Percentiles rank a stretch among this genome's conserved stretches.
These are phyloP conservation scores for Oncorhynchus clarkii DNA, from an alignment of 2,113 vertebrate genomes.

Conservation along the genomic window DNA sequence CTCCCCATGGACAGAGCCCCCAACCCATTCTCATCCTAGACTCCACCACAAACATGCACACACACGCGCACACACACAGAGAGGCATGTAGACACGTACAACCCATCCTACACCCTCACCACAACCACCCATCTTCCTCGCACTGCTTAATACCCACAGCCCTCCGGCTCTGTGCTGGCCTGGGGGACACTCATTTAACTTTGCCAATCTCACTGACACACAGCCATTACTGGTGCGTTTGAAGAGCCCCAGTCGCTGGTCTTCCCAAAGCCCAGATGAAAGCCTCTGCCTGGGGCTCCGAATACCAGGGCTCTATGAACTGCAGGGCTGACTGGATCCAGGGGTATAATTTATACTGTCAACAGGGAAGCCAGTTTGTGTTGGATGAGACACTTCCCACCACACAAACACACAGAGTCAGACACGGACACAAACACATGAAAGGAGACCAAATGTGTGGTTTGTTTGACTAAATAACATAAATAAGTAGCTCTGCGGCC, in stretches of 20 bases:
- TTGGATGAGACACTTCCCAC: slow-evolving; percentile 4
- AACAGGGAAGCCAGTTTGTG: slow-evolving; percentile 24
- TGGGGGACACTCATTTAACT: neutral
- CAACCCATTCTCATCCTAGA: neutral
- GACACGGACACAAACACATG: slow-evolving; percentile 24
- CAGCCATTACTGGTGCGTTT: slow-evolving; percentile 63
- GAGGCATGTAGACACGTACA: no score
- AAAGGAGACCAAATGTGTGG: slow-evolving; percentile 25
- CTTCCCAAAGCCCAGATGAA: slow-evolving; percentile 69
- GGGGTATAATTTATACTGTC: slow-evolving; percentile 62
- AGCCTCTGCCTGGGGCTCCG: slow-evolving; percentile 63
- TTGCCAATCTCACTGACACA: neutral
- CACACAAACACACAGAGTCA: no score
- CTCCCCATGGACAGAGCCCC: neutral
- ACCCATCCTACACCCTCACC: neutral
- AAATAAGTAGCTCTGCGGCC: slow-evolving; percentile 16
- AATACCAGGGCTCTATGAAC: slow-evolving; percentile 66
- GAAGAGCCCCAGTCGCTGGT: slow-evolving; percentile 56
- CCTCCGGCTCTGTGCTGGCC: neutral
- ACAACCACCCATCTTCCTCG: neutral
- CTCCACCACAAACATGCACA: no score
- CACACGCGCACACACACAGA: no score
- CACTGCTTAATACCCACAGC: neutral
- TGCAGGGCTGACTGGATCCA: slow-evolving; percentile 40
- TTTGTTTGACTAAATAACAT: slow-evolving; percentile 11